phyloP scores from a whole-genome alignment of 1,140 invertebrate genomes.

The Drosophila suzukii region DNA sequence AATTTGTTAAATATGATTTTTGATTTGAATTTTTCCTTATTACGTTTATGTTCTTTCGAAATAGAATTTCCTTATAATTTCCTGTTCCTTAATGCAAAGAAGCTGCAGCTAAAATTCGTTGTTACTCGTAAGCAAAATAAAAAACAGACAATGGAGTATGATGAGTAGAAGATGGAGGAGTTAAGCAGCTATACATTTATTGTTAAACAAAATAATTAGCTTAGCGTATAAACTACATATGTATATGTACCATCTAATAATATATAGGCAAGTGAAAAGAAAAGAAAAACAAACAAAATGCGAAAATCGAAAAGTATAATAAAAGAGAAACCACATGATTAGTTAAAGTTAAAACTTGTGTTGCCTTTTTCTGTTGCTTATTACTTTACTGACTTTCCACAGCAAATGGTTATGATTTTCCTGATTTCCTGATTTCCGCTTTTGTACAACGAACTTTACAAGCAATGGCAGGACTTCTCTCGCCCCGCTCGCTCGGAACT shows the following conservation, averaged over 20 bases:
- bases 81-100: conserved; percentile 79
- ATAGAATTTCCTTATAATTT: conserved; percentile 76
- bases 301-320: conserved; percentile 64
- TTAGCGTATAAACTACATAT: conserved; percentile 79
- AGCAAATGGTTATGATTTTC: conserved; percentile 25
- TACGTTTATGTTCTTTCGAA: conserved; percentile 70
- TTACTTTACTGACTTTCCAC: conserved; percentile 12
- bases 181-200: conserved; percentile 78
- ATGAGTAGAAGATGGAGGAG: conserved; percentile 28
- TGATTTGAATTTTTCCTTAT: conserved; percentile 59
- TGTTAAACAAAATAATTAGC: conserved; percentile 81
- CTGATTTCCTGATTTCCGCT: conserved; percentile 28
- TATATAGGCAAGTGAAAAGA: conserved; percentile 68
- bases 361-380: conserved; percentile 51
- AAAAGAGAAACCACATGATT: conserved; percentile 63
- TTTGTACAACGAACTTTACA: conserved; percentile 55
- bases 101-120: conserved; percentile 70
- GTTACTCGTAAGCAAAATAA: conserved; percentile 49
- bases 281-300: conserved; percentile 42
- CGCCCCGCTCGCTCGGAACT: conserved; percentile 22
- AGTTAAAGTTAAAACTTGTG: conserved; percentile 68
- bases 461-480: conserved; percentile 29
- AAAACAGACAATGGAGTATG: conserved; percentile 26
- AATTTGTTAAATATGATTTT: conserved; percentile 53
- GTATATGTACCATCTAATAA: conserved; percentile 78